These are phyloP conservation scores for Thomomys bottae DNA, from an alignment of 2,113 vertebrate species.

Conservation along the genomic window DNA sequence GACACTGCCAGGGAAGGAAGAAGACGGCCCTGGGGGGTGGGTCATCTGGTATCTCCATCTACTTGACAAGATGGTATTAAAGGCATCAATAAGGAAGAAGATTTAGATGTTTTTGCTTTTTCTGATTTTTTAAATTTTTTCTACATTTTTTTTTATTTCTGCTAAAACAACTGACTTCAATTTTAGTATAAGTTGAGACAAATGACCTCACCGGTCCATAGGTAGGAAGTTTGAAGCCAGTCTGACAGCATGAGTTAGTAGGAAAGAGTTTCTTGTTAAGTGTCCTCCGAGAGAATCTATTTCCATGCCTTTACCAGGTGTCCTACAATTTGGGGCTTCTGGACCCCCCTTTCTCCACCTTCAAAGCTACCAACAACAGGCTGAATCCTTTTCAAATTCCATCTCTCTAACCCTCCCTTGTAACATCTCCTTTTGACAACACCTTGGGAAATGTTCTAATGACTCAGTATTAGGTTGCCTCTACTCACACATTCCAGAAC, in stretches of 20 bases:
- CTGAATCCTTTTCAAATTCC: background rate
- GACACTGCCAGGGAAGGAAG: background rate
- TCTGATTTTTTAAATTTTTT: background rate
- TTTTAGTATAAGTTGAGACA: background rate
- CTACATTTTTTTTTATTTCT: conserved; percentile 16
- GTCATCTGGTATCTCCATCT: background rate
- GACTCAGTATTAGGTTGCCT: background rate
- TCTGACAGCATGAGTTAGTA: background rate
- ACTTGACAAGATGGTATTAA: background rate
- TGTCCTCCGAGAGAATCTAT: background rate
- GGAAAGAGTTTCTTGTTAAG: background rate
- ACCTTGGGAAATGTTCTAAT: background rate
- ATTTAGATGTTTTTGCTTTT: background rate
- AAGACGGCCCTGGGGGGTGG: too few relatives aligned
- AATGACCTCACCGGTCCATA: background rate
- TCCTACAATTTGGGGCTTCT: background rate
- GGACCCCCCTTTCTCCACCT: background rate
- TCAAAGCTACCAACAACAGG: background rate
- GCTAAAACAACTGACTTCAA: background rate
- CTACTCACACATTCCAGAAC: background rate
- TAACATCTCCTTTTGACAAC: background rate
- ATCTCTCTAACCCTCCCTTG: background rate
- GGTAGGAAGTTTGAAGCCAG: background rate
- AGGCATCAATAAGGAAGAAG: background rate
- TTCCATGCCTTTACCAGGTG: background rate